These are phyloP conservation scores for Drosophila robusta DNA, from an alignment of 2,888 invertebrate genomes.

Conservation along the genomic window DNA sequence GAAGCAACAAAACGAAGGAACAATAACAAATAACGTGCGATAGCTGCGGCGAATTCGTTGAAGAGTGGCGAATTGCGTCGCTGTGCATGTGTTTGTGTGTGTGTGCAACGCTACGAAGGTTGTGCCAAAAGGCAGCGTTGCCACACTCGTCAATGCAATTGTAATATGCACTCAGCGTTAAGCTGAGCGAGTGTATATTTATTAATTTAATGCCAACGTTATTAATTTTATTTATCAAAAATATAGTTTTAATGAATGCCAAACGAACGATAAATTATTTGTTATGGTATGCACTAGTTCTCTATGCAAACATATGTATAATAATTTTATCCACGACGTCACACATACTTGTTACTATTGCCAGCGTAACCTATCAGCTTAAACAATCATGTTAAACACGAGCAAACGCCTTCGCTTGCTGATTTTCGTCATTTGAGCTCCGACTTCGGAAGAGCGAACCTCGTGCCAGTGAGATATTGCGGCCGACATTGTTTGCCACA, in stretches of 20 bases:
- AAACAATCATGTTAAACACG: neutral
- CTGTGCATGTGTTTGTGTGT: neutral
- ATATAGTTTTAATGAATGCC: no score
- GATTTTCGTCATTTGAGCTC: slow-evolving; percentile 35
- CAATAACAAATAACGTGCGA: neutral
- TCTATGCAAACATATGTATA: no score
- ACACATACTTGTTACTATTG: neutral
- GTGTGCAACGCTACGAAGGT: neutral
- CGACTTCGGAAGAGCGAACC: slow-evolving; percentile 31
- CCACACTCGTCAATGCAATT: neutral
- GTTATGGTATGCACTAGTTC: no score
- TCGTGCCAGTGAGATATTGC: neutral
- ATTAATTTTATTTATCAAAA: no score
- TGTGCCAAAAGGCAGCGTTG: neutral
- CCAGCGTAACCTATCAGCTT: slow-evolving; percentile 1
- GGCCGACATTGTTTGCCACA: neutral
- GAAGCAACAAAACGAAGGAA: slow-evolving; percentile 14
- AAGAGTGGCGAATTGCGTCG: slow-evolving; percentile 2
- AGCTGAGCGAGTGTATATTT: neutral
- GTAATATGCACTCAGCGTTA: no score
- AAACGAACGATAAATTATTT: no score
- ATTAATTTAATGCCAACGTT: neutral
- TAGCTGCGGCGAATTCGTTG: slow-evolving; percentile 52
- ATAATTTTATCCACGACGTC: neutral
- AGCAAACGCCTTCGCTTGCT: neutral